Evolutionary conservation across 2,113 vertebrate genomes (phyloP), one percentile per base, ranked within the genome.

Genomic region (Pomatorhinus ruficollis): DNA sequence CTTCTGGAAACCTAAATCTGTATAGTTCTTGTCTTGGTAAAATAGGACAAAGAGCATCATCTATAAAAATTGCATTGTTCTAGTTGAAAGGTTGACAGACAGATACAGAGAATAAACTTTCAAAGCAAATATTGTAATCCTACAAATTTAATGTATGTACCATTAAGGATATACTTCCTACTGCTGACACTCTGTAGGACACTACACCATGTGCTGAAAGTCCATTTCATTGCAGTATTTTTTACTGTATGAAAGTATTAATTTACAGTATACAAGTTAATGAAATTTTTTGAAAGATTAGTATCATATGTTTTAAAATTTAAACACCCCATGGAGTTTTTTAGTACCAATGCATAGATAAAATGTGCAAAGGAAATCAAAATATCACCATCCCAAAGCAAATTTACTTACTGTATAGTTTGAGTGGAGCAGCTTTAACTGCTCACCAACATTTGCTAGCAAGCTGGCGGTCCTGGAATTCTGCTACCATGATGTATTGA

Each of bases 191-290:
- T 87, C 89, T 65, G 56, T 59, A 92, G 74, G 56, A 83, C 22
- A 61, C 33, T 87, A 25, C 18, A 68, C 35, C 60, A 33, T 79
- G 52, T 78, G 42, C 53, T 95, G 90, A 92, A 91, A 93, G 47
- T 93, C 57, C 47, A 79, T 83, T 95, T 92, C 30, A 52, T 28
- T 72, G 9, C 64, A 90, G 66, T 90, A 93, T 64, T 90, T 97
- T 92, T 68, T 96, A 37, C 57, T 80, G 12, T 75, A 86, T 93
- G 79, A 92, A 64, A 64, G 71, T 87, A 95, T 95, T 96, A 93
- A 93, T 97, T 94, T 95, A 82, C 6, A 75, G 15, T 71, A 90
- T 93, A 17, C 33, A 85, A 94, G 24, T 35, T 93, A 96, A 89
- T 85, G 45, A 93, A 93, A 27, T 57, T 13, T 37, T 95, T 85